Percentiles rank a stretch among this genome's conserved stretches.
phyloP scores from a whole-genome alignment of 2,888 invertebrate genomes.

The Acrobasis repandana region DNA sequence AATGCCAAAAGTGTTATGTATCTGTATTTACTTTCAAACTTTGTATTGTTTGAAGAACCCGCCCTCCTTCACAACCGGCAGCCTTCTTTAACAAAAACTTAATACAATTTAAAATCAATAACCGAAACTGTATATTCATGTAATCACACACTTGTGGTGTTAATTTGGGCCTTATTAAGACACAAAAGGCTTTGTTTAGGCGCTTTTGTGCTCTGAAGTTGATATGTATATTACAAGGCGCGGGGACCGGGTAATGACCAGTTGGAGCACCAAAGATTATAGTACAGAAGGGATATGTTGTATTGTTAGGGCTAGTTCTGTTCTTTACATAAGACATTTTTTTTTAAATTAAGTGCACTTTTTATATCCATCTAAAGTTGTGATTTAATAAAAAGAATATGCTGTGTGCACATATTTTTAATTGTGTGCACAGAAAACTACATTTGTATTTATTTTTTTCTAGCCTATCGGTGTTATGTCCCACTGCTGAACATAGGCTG shows the following conservation, averaged over 20 bases:
- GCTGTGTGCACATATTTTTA: no score
- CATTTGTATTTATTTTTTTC: no score
- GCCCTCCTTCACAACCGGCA: neutral
- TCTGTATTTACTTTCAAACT: no score
- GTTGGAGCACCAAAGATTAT: conserved; percentile 8
- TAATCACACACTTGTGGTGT: conserved; percentile 12
- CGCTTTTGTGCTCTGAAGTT: conserved; percentile 58
- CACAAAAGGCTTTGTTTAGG: conserved; percentile 59
- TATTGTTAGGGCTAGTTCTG: neutral
- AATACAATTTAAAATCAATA: conserved; percentile 16
- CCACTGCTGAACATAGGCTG: no score
- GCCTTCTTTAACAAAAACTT: neutral
- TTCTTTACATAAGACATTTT: no score
- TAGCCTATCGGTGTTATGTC: no score
- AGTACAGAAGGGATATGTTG: neutral
- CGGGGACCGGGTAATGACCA: conserved; percentile 46
- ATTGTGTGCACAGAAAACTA: no score
- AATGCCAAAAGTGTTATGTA: no score
- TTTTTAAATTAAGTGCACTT: no score
- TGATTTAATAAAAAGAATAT: no score
- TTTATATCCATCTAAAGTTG: no score
- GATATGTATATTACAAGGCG: conserved; percentile 67
- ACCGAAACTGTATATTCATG: conserved; percentile 18
- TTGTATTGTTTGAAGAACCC: no score
- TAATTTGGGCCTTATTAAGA: conserved; percentile 61